Evolutionary conservation across 2,888 invertebrate genomes (phyloP).

Genomic region (Chrysolina haemoptera): DNA sequence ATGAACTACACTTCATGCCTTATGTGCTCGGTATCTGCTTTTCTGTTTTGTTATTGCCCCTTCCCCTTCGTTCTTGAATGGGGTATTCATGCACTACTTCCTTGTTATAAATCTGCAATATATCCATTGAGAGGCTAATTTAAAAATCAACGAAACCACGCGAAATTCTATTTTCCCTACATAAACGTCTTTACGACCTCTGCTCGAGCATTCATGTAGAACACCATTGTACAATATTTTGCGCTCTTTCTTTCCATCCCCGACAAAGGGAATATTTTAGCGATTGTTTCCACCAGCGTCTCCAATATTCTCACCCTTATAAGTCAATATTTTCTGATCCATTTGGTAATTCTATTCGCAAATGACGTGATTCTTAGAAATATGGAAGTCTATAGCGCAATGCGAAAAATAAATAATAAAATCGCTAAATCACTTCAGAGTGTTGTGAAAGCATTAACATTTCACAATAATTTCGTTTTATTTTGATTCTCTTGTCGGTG

Average conservation of each 20-base stretch:
- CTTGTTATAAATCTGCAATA: slow-evolving; percentile 26
- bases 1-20: no score
- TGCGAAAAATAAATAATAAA: slow-evolving; percentile 12
- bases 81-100: slow-evolving; percentile 20
- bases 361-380: slow-evolving; percentile 35
- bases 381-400: slow-evolving; percentile 1
- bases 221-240: slow-evolving; percentile 42
- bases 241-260: slow-evolving; percentile 36
- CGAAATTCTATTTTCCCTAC: slow-evolving; percentile 32
- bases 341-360: slow-evolving; percentile 37
- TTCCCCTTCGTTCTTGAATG: slow-evolving; percentile 7
- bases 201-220: slow-evolving; percentile 34
- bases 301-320: slow-evolving; percentile 32
- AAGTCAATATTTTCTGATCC: slow-evolving; percentile 42
- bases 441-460: neutral
- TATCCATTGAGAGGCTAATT: slow-evolving; percentile 33
- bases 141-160: slow-evolving; percentile 40
- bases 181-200: slow-evolving; percentile 23
- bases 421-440: neutral
- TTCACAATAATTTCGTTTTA: neutral
- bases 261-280: slow-evolving; percentile 26
- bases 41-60: neutral
- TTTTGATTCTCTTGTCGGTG: neutral
- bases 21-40: no score
- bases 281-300: slow-evolving; percentile 24